Evolutionary conservation across 2,888 invertebrate species (phyloP).

Genomic region (Hoplodrina ambigua): DNA sequence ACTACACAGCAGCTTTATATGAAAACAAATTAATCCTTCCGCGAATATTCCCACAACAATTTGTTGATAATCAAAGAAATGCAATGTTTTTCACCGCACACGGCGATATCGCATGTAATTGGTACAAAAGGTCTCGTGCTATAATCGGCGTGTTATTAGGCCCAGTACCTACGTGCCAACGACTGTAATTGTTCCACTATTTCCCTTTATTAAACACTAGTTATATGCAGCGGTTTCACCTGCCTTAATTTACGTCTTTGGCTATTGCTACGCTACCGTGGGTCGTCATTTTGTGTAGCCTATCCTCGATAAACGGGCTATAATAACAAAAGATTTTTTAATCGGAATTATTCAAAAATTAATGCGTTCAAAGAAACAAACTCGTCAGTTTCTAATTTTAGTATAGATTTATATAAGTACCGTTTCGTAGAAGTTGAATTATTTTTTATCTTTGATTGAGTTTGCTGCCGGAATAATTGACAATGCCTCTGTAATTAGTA

Average conservation of each 20-base stretch:
- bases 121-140: slow-evolving; percentile 53
- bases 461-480: slow-evolving; percentile 14
- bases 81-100: slow-evolving; percentile 24
- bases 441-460: slow-evolving; percentile 44
- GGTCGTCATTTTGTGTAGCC: no score
- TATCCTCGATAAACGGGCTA: no score
- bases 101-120: slow-evolving; percentile 54
- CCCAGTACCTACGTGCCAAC: slow-evolving; percentile 55
- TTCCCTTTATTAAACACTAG: slow-evolving; percentile 61
- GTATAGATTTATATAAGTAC: slow-evolving; percentile 55
- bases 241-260: no score
- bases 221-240: no score
- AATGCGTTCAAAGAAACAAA: no score
- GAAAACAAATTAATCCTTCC: no score
- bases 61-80: slow-evolving; percentile 24
- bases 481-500: slow-evolving; percentile 17
- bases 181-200: slow-evolving; percentile 61
- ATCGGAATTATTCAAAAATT: no score
- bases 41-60: slow-evolving; percentile 13
- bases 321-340: no score
- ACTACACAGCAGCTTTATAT: no score
- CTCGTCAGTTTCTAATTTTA: no score
- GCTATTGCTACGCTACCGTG: no score
- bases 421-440: slow-evolving; percentile 44
- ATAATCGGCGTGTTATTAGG: slow-evolving; percentile 57